phyloP scores from a whole-genome alignment of 2,113 vertebrate genomes.

The Acanthochromis polyacanthus region DNA sequence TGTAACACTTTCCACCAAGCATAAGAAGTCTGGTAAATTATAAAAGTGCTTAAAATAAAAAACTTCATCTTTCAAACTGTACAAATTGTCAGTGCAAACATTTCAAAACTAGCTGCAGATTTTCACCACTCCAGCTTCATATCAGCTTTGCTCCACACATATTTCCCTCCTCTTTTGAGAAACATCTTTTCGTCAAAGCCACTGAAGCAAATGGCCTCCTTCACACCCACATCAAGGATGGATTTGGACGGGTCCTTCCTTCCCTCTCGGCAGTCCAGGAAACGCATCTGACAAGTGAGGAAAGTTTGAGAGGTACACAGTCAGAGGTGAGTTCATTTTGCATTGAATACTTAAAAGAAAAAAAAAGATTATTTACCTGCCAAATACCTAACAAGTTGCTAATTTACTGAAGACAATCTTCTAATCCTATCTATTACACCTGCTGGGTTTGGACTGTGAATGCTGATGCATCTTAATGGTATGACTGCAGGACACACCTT shows the following conservation, averaged over 20 bases:
- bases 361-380: no score
- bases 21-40: no score
- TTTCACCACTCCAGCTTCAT: constrained; percentile 94
- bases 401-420: no score
- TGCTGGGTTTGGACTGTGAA: no score
- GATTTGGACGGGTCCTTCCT: constrained; percentile 95
- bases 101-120: neutral
- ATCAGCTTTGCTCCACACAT: constrained; percentile 94
- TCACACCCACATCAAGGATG: constrained; percentile 92
- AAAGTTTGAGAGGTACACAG: neutral
- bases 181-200: constrained; percentile 98
- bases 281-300: constrained; percentile 89
- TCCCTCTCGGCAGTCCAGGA: constrained; percentile 91
- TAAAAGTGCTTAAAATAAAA: neutral
- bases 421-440: no score
- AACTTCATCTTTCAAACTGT: neutral
- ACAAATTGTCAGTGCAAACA: neutral
- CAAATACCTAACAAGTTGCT: no score
- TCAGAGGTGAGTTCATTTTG: no score
- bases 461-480: no score
- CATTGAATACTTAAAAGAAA: no score
- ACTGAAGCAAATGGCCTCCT: constrained; percentile 91
- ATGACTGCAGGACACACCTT: no score
- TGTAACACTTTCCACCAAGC: no score
- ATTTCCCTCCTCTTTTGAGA: constrained; percentile 92